Percentiles rank a stretch among this genome's conserved stretches.
Conservation (phyloP, 2,797 vertebrate genomes). For the Emydoidea blandingii region DNA sequence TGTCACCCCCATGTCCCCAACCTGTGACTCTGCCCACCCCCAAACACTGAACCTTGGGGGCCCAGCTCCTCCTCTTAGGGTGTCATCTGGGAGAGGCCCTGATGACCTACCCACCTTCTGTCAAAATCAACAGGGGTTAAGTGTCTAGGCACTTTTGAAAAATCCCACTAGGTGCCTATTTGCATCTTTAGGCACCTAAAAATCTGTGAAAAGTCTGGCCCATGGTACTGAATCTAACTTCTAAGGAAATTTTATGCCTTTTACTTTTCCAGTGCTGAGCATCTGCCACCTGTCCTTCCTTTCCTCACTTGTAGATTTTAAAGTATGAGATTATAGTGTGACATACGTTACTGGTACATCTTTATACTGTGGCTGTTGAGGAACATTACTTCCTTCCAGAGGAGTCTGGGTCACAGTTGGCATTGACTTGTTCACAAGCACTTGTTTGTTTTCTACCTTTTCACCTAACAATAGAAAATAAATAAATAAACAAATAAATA, state of each 20-base stretch:
- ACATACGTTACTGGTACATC: constrained; percentile 96
- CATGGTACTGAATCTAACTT: neutral
- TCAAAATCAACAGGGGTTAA: neutral
- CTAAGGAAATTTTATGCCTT: neutral
- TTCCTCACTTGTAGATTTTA: neutral
- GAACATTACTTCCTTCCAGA: constrained; percentile 93
- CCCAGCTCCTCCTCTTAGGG: neutral
- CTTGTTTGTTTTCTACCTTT: constrained; percentile 97
- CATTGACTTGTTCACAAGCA: constrained; percentile 98
- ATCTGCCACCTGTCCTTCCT: neutral
- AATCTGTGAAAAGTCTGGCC: neutral
- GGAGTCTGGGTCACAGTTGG: constrained; percentile 97
- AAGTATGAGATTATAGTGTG: neutral
- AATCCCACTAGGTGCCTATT: neutral
- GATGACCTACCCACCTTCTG: neutral
- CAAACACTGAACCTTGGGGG: neutral
- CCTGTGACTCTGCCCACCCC: neutral
- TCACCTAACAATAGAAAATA: constrained; percentile 85
- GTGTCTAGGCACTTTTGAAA: neutral
- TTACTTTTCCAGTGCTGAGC: neutral
- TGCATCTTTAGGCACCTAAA: neutral
- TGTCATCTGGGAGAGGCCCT: neutral
- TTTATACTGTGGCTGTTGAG: constrained; percentile 95
- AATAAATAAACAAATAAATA: neutral
- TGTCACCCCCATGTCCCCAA: neutral